These are phyloP conservation scores for Microdon myrmicae DNA, from an alignment of 2,888 invertebrate genomes.

Conservation along the genomic window DNA sequence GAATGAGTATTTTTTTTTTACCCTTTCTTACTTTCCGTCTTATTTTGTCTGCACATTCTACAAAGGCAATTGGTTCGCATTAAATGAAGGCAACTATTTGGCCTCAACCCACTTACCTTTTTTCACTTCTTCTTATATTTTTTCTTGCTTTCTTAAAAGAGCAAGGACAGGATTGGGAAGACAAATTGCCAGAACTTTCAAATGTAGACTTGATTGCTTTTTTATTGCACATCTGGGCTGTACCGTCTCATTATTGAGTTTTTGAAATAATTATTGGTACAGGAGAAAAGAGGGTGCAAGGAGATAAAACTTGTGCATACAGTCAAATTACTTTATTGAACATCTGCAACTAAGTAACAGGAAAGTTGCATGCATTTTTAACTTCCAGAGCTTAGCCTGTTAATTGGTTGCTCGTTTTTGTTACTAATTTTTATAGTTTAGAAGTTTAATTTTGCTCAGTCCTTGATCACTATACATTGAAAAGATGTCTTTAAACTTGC, in stretches of 20 bases:
- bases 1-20: conserved; percentile 12
- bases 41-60: conserved; percentile 2
- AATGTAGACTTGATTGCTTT: conserved; percentile 45
- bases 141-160: background rate
- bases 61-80: too few species aligned
- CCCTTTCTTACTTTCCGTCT: background rate
- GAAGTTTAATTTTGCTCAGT: too few species aligned
- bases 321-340: conserved; percentile 2
- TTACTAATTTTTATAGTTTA: too few species aligned
- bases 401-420: too few species aligned
- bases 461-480: too few species aligned
- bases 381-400: too few species aligned
- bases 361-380: too few species aligned
- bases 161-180: conserved; percentile 3
- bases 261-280: conserved; percentile 42
- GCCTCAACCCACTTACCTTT: too few species aligned
- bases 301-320: conserved; percentile 38
- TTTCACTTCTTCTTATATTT: too few species aligned
- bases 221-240: conserved; percentile 51
- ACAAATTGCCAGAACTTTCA: conserved; percentile 25
- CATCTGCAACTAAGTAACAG: too few species aligned
- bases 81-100: too few species aligned
- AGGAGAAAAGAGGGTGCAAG: conserved; percentile 29
- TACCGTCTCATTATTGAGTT: conserved; percentile 50
- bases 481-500: too few species aligned